Conservation (phyloP, 2,113 vertebrate species). For the Pomatostomus ruficeps region DNA sequence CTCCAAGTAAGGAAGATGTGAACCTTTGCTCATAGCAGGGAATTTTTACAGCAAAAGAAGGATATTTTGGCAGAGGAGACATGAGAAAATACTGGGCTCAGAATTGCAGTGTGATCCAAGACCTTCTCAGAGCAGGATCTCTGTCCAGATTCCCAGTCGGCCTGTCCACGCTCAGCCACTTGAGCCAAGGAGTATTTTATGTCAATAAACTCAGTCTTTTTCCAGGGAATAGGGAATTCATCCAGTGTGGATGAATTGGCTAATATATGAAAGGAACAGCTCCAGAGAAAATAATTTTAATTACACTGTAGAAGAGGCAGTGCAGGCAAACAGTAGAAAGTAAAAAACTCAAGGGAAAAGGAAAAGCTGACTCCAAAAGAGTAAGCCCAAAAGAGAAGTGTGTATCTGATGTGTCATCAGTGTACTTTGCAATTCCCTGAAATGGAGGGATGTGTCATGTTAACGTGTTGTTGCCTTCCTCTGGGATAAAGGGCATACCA, state of each 20-base stretch:
- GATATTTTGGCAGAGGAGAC: conserved; percentile 1
- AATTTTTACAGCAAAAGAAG: conserved; percentile 28
- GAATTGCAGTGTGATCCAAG: neutral
- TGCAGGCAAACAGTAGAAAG: neutral
- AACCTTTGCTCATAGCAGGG: conserved; percentile 8
- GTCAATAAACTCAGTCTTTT: conserved; percentile 20
- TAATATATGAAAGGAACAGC: neutral
- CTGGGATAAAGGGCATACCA: neutral
- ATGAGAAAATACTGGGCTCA: conserved; percentile 15
- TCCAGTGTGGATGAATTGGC: neutral
- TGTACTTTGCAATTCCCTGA: neutral
- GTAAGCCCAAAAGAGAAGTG: neutral
- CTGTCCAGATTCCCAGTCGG: conserved; percentile 46
- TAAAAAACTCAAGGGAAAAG: conserved; percentile 1
- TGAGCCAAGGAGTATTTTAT: conserved; percentile 41
- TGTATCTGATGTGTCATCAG: neutral
- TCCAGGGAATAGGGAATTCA: conserved; percentile 1
- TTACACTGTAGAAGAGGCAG: neutral
- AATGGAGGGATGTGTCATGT: neutral
- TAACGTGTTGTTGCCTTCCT: neutral
- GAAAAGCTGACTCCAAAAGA: conserved; percentile 1
- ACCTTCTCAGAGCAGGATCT: conserved; percentile 6
- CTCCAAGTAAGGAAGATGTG: conserved; percentile 50
- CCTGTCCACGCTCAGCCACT: neutral
- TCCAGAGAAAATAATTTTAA: conserved; percentile 17